phyloP scores from a whole-genome alignment of 2,113 vertebrate species.

The Crotalus viridis region DNA sequence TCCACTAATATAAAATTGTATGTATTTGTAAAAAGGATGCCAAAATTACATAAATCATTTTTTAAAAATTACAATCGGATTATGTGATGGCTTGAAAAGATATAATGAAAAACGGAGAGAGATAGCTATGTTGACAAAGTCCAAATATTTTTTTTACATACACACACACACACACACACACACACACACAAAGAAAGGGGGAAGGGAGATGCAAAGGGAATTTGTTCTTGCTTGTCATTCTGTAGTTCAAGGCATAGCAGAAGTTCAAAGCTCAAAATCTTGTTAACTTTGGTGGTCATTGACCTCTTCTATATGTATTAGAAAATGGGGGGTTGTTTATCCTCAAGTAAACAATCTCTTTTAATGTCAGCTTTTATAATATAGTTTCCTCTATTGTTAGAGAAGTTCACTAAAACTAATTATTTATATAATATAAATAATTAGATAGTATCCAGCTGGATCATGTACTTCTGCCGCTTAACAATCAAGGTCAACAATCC shows the following conservation, averaged over 20 bases:
- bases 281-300: neutral
- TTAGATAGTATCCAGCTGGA: neutral
- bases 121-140: neutral
- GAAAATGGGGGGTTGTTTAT: neutral
- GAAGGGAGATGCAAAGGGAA: too few relatives aligned
- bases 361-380: neutral
- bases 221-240: neutral
- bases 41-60: too few relatives aligned
- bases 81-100: too few relatives aligned
- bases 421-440: slow-evolving; percentile 14
- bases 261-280: slow-evolving; percentile 2
- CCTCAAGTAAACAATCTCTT: neutral
- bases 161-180: too few relatives aligned
- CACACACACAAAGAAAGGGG: too few relatives aligned
- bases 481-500: neutral
- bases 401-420: neutral
- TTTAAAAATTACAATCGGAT: too few relatives aligned
- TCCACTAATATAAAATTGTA: too few relatives aligned
- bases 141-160: neutral
- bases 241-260: neutral
- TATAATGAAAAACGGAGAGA: too few relatives aligned
- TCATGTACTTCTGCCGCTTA: slow-evolving; percentile 23
- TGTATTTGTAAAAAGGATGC: too few relatives aligned
- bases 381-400: slow-evolving; percentile 8
- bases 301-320: neutral